These are phyloP conservation scores for Acronicta aceris DNA, from an alignment of 2,888 invertebrate genomes.

Conservation along the genomic window DNA sequence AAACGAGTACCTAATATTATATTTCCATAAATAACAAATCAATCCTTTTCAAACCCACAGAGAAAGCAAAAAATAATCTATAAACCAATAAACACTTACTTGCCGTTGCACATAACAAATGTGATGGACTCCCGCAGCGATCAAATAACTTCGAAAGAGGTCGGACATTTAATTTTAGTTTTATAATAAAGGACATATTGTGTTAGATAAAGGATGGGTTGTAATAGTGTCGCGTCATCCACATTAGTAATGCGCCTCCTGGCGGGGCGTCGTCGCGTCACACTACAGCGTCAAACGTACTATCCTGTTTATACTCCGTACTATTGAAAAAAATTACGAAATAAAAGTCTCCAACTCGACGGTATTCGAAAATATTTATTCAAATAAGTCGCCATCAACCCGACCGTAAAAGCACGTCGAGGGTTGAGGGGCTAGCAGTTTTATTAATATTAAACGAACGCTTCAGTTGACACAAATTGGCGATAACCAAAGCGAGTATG, in stretches of 20 bases:
- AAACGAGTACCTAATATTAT: slow-evolving; percentile 54
- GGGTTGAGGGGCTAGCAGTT: slow-evolving; percentile 85
- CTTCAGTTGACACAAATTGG: slow-evolving; percentile 88
- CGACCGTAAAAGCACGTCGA: slow-evolving; percentile 85
- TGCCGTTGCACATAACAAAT: slow-evolving; percentile 74
- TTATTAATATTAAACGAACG: slow-evolving; percentile 89
- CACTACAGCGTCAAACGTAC: slow-evolving; percentile 57
- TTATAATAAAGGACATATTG: slow-evolving; percentile 87
- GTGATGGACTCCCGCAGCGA: slow-evolving; percentile 83
- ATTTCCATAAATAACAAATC: slow-evolving; percentile 72
- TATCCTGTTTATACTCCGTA: slow-evolving; percentile 56
- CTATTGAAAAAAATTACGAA: slow-evolving; percentile 71
- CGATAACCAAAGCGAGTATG: slow-evolving; percentile 83
- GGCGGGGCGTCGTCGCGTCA: slow-evolving; percentile 80
- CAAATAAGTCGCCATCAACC: slow-evolving; percentile 87
- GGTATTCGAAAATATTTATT: slow-evolving; percentile 86
- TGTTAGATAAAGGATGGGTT: slow-evolving; percentile 86
- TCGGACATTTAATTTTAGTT: slow-evolving; percentile 84
- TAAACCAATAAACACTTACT: slow-evolving; percentile 83
- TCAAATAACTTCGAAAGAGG: slow-evolving; percentile 82
- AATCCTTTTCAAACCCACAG: slow-evolving; percentile 71
- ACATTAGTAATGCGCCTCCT: slow-evolving; percentile 81
- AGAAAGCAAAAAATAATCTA: slow-evolving; percentile 71
- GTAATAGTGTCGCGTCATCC: slow-evolving; percentile 87
- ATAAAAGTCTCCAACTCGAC: slow-evolving; percentile 73